Percentiles rank a stretch among this genome's conserved stretches.
Evolutionary conservation across 2,888 invertebrate genomes (phyloP).

Genomic region (Girardia tigrina): DNA sequence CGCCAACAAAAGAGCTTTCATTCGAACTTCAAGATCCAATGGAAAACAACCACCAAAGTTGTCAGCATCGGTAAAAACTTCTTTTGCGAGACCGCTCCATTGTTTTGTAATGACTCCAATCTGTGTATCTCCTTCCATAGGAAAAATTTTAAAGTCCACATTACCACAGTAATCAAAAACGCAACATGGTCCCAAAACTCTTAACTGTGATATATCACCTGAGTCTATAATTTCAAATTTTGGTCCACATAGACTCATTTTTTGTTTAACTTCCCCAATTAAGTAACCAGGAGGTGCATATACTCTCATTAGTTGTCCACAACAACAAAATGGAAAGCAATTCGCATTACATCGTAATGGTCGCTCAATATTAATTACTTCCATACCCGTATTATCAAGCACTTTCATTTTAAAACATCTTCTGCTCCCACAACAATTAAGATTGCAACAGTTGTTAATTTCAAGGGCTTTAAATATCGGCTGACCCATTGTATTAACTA

Average conservation of each 20-base stretch:
- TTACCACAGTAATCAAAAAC: not conserved
- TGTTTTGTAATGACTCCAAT: not conserved
- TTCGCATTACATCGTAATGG: conserved; percentile 66
- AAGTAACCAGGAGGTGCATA: not conserved
- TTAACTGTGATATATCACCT: not conserved
- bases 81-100: not conserved
- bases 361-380: conserved; percentile 70
- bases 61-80: not conserved
- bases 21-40: not conserved
- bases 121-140: not conserved
- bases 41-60: not conserved
- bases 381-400: conserved; percentile 65
- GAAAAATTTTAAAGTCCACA: not conserved
- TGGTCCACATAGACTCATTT: not conserved
- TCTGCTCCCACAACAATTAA: conserved; percentile 67
- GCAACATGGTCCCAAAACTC: not conserved
- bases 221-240: not conserved
- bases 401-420: conserved; percentile 76
- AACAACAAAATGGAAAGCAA: conserved; percentile 63
- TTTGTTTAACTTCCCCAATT: not conserved
- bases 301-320: not conserved
- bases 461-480: conserved; percentile 19
- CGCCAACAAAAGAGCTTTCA: not conserved
- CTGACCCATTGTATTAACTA: not conserved
- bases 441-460: conserved; percentile 68